These are phyloP conservation scores for Drosophila navojoa DNA, from an alignment of 1,140 invertebrate species.

Conservation along the genomic window DNA sequence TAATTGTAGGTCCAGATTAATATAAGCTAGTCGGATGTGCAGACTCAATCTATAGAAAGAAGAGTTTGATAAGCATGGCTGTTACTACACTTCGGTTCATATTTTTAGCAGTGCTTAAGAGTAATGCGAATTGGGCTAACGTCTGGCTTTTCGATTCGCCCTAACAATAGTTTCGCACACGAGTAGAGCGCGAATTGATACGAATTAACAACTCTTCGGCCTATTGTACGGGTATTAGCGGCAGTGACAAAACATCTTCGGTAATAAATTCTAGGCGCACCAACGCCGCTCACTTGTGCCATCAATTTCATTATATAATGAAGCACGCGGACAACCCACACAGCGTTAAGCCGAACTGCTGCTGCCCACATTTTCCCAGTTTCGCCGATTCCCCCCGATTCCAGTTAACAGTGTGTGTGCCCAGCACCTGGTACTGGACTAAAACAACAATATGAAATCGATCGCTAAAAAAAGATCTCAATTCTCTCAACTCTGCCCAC, in stretches of 20 bases:
- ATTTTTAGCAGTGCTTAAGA: too few relatives aligned
- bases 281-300: slow-evolving; percentile 37
- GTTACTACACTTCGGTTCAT: too few relatives aligned
- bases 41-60: too few relatives aligned
- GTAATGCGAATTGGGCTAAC: too few relatives aligned
- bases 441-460: slow-evolving; percentile 17
- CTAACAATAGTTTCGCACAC: neutral
- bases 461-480: neutral
- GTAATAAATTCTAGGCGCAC: slow-evolving; percentile 41
- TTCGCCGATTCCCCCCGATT: too few relatives aligned
- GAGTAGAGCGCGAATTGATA: slow-evolving; percentile 5
- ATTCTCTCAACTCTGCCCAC: slow-evolving; percentile 40
- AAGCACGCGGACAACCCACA: slow-evolving; percentile 41
- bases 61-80: too few relatives aligned
- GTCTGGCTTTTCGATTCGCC: too few relatives aligned
- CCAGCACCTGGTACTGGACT: slow-evolving; percentile 12
- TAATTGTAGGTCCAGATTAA: too few relatives aligned
- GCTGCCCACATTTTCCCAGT: slow-evolving; percentile 30
- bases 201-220: slow-evolving; percentile 11
- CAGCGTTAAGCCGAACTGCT: slow-evolving; percentile 22
- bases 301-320: slow-evolving; percentile 49
- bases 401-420: slow-evolving; percentile 5
- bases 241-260: slow-evolving; percentile 39
- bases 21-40: too few relatives aligned
- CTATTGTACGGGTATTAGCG: slow-evolving; percentile 14